These are phyloP conservation scores for Tetramorium alpestre DNA, from an alignment of 1,140 invertebrate species.

Conservation along the genomic window DNA sequence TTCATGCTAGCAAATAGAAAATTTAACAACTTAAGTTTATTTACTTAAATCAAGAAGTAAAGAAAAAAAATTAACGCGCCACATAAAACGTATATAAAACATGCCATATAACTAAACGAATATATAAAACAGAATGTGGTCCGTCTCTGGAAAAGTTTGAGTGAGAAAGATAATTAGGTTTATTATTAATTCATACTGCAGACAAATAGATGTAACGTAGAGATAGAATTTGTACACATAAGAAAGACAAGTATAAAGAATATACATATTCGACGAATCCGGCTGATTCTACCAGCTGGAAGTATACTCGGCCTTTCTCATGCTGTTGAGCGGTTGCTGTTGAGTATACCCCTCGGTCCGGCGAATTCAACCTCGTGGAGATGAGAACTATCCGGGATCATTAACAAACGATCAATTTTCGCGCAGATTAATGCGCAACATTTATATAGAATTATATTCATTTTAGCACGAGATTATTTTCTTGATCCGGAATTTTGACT, in stretches of 20 bases:
- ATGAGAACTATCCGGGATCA: slow-evolving; percentile 81
- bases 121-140: slow-evolving; percentile 17
- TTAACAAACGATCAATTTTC: slow-evolving; percentile 68
- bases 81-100: not conserved
- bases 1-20: not conserved
- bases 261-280: slow-evolving; percentile 72
- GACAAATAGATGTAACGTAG: slow-evolving; percentile 35
- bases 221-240: slow-evolving; percentile 53
- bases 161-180: slow-evolving; percentile 59
- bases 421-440: slow-evolving; percentile 49
- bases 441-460: slow-evolving; percentile 36
- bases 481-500: slow-evolving; percentile 74
- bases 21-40: not conserved
- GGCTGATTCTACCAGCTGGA: slow-evolving; percentile 85
- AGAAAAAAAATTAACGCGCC: not conserved
- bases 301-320: slow-evolving; percentile 86
- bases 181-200: slow-evolving; percentile 4
- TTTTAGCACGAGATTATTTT: slow-evolving; percentile 51
- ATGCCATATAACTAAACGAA: not conserved
- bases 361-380: slow-evolving; percentile 82
- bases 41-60: not conserved
- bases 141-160: slow-evolving; percentile 65
- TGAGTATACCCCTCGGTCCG: slow-evolving; percentile 85
- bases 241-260: slow-evolving; percentile 45
- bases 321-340: slow-evolving; percentile 85